A percentile compares a stretch with the other conserved stretches of the same genome.
Conservation (phyloP, 2,888 invertebrate genomes). For the Ceramica pisi region DNA sequence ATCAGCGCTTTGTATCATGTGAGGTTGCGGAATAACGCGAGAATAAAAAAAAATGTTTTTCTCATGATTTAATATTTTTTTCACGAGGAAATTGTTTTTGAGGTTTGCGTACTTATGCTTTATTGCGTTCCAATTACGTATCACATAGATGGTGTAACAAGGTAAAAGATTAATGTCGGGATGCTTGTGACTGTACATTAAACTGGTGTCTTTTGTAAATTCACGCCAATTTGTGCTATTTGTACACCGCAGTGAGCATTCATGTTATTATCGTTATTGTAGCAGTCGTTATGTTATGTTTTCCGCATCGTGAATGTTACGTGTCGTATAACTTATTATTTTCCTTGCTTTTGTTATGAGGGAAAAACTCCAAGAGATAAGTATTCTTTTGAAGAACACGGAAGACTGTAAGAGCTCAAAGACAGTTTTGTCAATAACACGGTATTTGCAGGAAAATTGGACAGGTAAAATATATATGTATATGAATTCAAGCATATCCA, state of each 20-base stretch:
- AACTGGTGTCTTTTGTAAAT: slow-evolving; percentile 54
- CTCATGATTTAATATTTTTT: no score
- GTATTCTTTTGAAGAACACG: slow-evolving; percentile 29
- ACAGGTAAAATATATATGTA: not conserved
- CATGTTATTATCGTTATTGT: slow-evolving; percentile 41
- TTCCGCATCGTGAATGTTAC: slow-evolving; percentile 44
- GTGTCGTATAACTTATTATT: slow-evolving; percentile 46
- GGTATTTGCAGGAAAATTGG: not conserved
- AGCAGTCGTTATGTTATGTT: slow-evolving; percentile 25
- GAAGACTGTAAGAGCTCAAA: slow-evolving; percentile 12
- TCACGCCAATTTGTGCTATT: slow-evolving; percentile 50
- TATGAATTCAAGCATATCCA: not conserved
- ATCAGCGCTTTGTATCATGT: no score
- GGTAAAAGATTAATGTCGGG: no score
- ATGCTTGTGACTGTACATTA: slow-evolving; percentile 27
- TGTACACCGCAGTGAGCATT: slow-evolving; percentile 50
- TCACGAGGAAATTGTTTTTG: not conserved
- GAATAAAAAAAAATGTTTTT: no score
- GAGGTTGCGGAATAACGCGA: no score
- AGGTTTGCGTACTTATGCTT: not conserved
- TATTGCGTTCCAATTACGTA: no score
- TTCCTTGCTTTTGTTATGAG: slow-evolving; percentile 25
- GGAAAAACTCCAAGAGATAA: slow-evolving; percentile 3
- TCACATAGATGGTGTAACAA: no score
- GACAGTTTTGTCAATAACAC: not conserved